Conservation (phyloP, 2,113 vertebrate species). For the Etia nguti region DNA sequence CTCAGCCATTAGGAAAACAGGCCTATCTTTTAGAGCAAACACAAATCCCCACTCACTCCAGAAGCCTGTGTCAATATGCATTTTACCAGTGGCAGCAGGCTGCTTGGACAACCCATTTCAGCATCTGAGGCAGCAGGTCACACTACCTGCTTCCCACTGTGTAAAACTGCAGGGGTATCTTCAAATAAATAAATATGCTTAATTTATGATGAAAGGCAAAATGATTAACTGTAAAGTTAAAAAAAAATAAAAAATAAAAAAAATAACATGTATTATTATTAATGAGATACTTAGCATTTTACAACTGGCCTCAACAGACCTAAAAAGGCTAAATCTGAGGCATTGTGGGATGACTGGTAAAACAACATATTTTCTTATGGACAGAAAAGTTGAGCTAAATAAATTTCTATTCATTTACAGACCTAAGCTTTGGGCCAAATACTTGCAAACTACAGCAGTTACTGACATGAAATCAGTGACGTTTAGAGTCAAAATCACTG, state of each 20-base stretch:
- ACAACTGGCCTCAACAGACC: not conserved
- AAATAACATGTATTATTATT: not conserved
- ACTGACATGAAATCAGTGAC: not conserved
- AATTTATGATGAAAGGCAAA: not conserved
- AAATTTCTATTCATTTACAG: not conserved
- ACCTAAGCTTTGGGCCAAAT: not conserved
- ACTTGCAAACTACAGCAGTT: not conserved
- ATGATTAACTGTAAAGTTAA: not conserved
- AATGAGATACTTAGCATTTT: not conserved
- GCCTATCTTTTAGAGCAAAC: slow-evolving; percentile 66
- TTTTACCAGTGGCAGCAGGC: slow-evolving; percentile 6
- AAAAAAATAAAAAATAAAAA: not conserved
- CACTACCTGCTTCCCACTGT: not conserved
- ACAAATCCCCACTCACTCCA: slow-evolving; percentile 52
- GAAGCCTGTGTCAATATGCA: slow-evolving; percentile 51
- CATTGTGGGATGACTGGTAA: not conserved
- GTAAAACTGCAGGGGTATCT: not conserved
- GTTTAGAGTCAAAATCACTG: not conserved
- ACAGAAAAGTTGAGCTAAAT: not conserved
- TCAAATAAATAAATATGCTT: not conserved
- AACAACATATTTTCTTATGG: not conserved
- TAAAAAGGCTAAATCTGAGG: not conserved
- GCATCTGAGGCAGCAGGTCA: not conserved
- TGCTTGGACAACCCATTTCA: not conserved
- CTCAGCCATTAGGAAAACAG: slow-evolving; percentile 59